Evolutionary conservation across 2,113 vertebrate genomes (phyloP).

Genomic region (Tympanuchus pallidicinctus): DNA sequence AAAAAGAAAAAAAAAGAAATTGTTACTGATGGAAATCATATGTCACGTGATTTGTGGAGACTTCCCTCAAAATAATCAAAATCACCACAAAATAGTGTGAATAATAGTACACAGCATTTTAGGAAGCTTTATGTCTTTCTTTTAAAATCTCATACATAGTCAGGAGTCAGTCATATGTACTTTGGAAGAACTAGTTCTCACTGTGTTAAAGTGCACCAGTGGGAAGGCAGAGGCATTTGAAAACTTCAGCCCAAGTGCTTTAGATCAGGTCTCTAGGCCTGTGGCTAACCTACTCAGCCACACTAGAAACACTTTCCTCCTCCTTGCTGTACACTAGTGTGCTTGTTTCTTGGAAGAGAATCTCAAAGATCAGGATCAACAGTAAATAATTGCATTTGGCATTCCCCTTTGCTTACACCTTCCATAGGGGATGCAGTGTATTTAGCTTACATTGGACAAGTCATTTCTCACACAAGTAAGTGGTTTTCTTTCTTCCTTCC

Average conservation of each 20-base stretch:
- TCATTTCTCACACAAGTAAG: neutral
- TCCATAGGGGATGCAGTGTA: neutral
- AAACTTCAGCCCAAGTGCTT: conserved; percentile 29
- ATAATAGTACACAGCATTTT: neutral
- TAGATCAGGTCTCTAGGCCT: conserved; percentile 1
- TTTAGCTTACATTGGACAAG: neutral
- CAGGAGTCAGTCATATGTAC: neutral
- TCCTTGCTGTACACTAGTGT: neutral
- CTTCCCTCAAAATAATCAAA: conserved; percentile 39
- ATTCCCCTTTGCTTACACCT: neutral
- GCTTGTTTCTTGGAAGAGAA: conserved; percentile 21
- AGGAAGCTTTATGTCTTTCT: neutral
- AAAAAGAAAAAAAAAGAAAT: neutral
- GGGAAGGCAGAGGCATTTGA: conserved; percentile 60
- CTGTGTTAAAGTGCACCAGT: conserved; percentile 39
- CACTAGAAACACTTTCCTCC: conserved; percentile 30
- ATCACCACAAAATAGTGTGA: neutral
- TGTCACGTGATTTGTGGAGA: neutral
- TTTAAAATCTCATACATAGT: conserved; percentile 25
- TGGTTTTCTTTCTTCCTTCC: neutral
- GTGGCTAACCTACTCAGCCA: conserved; percentile 20
- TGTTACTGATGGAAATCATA: neutral
- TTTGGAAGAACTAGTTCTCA: neutral
- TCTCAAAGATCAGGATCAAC: neutral
- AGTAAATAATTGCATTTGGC: conserved; percentile 18